Conservation (phyloP, 1,140 invertebrate species). For the Paralvinella palmiformis region DNA sequence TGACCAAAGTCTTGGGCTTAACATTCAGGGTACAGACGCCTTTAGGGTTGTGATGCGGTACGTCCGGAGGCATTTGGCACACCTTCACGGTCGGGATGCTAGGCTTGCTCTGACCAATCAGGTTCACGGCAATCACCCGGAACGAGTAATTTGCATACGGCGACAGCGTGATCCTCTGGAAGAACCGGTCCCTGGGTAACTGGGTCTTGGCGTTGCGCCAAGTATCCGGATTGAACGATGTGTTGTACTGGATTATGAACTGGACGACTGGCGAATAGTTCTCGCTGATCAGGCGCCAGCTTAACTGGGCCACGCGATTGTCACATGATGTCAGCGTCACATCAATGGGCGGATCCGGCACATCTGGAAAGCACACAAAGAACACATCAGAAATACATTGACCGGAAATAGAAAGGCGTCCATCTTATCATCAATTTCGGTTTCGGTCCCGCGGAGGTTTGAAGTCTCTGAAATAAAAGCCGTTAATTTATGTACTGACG, state of each 20-base stretch:
- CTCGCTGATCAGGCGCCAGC: slow-evolving; percentile 83
- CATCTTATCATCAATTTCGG: neutral
- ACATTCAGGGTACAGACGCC: slow-evolving; percentile 86
- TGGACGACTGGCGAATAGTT: slow-evolving; percentile 88
- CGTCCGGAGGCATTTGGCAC: slow-evolving; percentile 80
- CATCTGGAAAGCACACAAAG: slow-evolving; percentile 58
- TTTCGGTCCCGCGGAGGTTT: neutral
- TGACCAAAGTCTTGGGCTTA: slow-evolving; percentile 81
- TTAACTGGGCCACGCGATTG: slow-evolving; percentile 57
- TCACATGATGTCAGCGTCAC: slow-evolving; percentile 9
- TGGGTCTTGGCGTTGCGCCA: slow-evolving; percentile 63
- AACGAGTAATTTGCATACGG: slow-evolving; percentile 96
- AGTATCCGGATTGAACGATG: slow-evolving; percentile 83
- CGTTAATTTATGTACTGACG: too few species aligned
- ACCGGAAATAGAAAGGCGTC: too few species aligned
- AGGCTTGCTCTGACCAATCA: slow-evolving; percentile 81
- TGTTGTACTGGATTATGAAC: slow-evolving; percentile 91
- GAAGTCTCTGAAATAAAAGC: neutral
- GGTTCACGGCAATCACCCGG: slow-evolving; percentile 86
- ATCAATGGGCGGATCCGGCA: slow-evolving; percentile 38
- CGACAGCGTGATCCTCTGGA: slow-evolving; percentile 55
- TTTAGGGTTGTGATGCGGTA: slow-evolving; percentile 90
- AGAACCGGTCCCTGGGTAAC: slow-evolving; percentile 10
- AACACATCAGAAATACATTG: neutral
- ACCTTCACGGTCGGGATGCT: slow-evolving; percentile 68